Conservation (phyloP, 1,140 invertebrate species). For the Muscidifurax raptorellus region DNA sequence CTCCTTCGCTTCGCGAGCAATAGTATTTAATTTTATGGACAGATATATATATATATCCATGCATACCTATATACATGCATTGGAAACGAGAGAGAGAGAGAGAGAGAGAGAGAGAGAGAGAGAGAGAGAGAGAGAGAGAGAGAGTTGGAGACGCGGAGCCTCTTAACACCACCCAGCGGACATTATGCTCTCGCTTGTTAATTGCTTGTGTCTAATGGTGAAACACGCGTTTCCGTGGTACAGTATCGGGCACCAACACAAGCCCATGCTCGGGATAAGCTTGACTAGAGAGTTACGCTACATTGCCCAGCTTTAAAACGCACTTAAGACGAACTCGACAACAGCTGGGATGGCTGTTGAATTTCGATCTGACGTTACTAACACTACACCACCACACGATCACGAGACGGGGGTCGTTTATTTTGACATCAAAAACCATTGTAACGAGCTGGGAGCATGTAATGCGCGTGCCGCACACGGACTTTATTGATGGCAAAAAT, state of each 20-base stretch:
- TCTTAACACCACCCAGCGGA: not conserved
- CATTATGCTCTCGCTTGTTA: conserved; percentile 26
- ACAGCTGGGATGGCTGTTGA: not conserved
- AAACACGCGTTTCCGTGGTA: conserved; percentile 40
- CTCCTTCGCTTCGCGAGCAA: no score
- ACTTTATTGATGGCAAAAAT: not conserved
- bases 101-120: not conserved
- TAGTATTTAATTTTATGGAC: no score
- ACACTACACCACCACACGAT: not conserved
- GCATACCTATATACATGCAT: no score
- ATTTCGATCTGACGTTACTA: not conserved
- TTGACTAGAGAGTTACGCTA: not conserved
- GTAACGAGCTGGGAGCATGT: not conserved
- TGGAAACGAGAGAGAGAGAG: no score
- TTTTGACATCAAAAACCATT: not conserved
- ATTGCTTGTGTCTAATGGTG: conserved; percentile 31
- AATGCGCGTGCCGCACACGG: not conserved
- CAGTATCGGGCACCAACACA: not conserved
- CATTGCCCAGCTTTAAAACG: conserved; percentile 8
- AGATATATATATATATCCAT: no score
- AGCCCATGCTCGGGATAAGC: not conserved
- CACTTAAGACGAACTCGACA: not conserved
- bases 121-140: not conserved
- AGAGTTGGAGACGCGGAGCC: not conserved
- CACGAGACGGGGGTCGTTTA: not conserved